A percentile compares a stretch with the other conserved stretches of the same genome.
phyloP scores from a whole-genome alignment of 2,797 vertebrate species.

The Pelochelys cantorii region DNA sequence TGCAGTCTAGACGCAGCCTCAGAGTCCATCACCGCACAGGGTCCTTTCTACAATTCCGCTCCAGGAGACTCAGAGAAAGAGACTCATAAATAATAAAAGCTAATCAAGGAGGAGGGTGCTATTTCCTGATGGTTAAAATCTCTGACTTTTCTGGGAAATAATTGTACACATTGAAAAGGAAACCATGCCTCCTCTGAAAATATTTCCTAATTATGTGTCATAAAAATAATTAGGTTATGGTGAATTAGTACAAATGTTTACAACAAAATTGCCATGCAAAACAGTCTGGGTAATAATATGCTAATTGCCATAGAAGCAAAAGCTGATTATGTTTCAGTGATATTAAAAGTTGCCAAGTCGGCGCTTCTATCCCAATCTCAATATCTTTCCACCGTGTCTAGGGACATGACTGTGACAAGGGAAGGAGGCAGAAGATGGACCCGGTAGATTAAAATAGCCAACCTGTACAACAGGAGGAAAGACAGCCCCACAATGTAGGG shows the following conservation, averaged over 20 bases:
- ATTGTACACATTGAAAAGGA: conserved; percentile 77
- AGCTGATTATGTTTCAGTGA: conserved; percentile 85
- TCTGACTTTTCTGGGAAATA: conserved; percentile 73
- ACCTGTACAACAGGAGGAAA: too few species aligned
- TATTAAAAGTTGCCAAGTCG: conserved; percentile 81
- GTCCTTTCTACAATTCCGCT: neutral
- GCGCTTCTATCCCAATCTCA: conserved; percentile 68
- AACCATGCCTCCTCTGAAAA: conserved; percentile 83
- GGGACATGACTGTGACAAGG: neutral
- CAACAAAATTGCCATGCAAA: conserved; percentile 87
- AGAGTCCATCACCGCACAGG: conserved; percentile 19
- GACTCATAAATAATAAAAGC: conserved; percentile 66
- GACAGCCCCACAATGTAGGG: too few species aligned
- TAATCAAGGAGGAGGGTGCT: conserved; percentile 41
- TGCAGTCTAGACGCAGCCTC: too few species aligned
- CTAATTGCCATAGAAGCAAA: conserved; percentile 87
- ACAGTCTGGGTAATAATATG: conserved; percentile 87
- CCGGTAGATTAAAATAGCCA: neutral
- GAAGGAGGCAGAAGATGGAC: neutral
- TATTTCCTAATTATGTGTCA: conserved; percentile 85
- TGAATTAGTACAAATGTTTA: conserved; percentile 88
- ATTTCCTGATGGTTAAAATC: conserved; percentile 62
- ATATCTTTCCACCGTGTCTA: neutral
- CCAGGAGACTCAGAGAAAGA: neutral
- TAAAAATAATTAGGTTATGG: conserved; percentile 87